Base-by-base conservation (phyloP, 2,888 invertebrate species). In the Oscheius myriophilus region DNA sequence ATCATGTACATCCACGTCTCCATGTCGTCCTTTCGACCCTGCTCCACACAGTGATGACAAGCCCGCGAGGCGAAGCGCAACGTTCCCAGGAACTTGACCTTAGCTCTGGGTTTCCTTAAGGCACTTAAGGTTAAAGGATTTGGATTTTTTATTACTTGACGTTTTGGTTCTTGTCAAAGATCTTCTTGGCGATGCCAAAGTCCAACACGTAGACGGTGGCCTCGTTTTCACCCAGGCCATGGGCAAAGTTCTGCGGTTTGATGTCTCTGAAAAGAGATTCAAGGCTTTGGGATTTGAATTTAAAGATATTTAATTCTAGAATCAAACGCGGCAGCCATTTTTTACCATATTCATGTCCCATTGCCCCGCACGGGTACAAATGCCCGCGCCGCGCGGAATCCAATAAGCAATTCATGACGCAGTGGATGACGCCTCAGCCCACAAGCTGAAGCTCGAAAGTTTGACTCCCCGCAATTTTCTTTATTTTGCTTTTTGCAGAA, bases 21-120 rank as follows among this genome's bases (percentile, higher is more conserved):
- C 51, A 73, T 39, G 54, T 78, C 78, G 53, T 78, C 78, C 42
- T 73, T 72, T 16, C 78, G 25, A 43, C 75, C 76, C 42, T 78
- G 78, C 42, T 78, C 78, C 53, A 71, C 16, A 14, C 71, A 69
- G 12, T 65, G 51, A 67, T 76, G 74, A 53, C 76, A 76, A 0
- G 71, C 71, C 2, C 78, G 57, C 9, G 72, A 67, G 0, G 78
- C 74, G 49, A 71, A 78, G 42, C 78, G 39, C 16, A 75, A 25
- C 0, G 78, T 78, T 51, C 78, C 78, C 39, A 78, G 55, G 46
- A 78, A 78, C 58, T 76, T 78, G 43, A 74, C 76, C 41, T 70
- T 73, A 42, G 68, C 69, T 21, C 78, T 43, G 1, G 70, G 61
- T 16, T 25, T 46, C 49, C 49, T 49, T 18, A 16, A 18, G 18